Conservation (phyloP, 2,113 vertebrate species). For the Ranitomeya imitator region DNA sequence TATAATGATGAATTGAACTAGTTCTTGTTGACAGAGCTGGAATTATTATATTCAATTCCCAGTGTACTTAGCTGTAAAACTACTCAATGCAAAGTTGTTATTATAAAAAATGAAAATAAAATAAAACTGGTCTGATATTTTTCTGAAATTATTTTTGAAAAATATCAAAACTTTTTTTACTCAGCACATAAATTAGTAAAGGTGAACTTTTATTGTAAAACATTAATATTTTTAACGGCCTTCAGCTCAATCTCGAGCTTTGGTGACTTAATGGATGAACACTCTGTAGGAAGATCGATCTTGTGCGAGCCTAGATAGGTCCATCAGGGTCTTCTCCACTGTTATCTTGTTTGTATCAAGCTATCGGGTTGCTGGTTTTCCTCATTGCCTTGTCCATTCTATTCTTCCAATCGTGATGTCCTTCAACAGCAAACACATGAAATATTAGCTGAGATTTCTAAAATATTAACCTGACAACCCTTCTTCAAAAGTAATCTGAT, state of each 20-base stretch:
- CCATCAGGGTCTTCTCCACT: no score
- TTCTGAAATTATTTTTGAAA: background rate
- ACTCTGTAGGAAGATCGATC: no score
- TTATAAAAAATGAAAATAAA: background rate
- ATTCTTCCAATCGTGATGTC: no score
- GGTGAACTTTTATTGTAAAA: background rate
- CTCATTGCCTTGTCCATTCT: no score
- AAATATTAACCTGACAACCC: background rate
- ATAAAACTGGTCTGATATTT: background rate
- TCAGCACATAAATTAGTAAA: background rate
- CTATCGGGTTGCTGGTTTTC: no score
- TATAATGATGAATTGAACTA: constrained; percentile 27
- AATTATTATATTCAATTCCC: constrained; percentile 24
- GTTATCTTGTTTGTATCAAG: no score
- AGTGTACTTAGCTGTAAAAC: background rate
- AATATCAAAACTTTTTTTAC: background rate
- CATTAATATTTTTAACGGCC: no score
- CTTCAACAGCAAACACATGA: background rate
- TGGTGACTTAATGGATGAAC: no score
- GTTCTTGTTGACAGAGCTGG: constrained; percentile 21
- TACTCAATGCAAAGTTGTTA: background rate
- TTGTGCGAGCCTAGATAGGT: no score
- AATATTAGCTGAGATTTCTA: background rate
- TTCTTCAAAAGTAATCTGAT: no score
- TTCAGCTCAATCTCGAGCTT: no score